Percentiles rank a stretch among this genome's conserved stretches.
Conservation (phyloP, 2,888 invertebrate genomes). For the Drosophila neutralis region DNA sequence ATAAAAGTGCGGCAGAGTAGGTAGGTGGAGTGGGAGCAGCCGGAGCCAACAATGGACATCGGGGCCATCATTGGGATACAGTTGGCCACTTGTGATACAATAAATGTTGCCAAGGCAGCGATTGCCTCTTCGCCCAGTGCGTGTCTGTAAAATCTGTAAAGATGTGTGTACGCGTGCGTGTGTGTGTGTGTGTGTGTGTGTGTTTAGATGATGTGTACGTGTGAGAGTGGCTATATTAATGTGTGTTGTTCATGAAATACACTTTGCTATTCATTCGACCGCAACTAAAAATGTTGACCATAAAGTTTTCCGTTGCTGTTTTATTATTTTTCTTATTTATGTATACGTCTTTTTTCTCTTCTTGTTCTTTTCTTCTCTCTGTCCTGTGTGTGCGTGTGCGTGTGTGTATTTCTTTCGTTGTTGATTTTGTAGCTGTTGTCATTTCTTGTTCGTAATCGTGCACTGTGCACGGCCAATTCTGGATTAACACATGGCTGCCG, state of each 20-base stretch:
- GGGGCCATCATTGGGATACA: slow-evolving; percentile 53
- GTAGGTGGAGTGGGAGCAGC: neutral
- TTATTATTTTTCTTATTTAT: slow-evolving; percentile 68
- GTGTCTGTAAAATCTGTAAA: slow-evolving; percentile 13
- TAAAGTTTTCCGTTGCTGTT: slow-evolving; percentile 66
- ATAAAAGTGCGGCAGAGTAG: slow-evolving; percentile 67
- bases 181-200: neutral
- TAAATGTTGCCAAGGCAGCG: slow-evolving; percentile 67
- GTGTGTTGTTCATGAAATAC: slow-evolving; percentile 70
- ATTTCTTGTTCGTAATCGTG: slow-evolving; percentile 26
- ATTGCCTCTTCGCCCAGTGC: slow-evolving; percentile 25
- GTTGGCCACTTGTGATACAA: slow-evolving; percentile 72
- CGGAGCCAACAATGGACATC: slow-evolving; percentile 53
- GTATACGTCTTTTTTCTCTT: slow-evolving; percentile 45
- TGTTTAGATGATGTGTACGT: slow-evolving; percentile 19
- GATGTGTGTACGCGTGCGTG: neutral
- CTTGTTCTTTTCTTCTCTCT: neutral
- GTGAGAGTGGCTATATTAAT: slow-evolving; percentile 53
- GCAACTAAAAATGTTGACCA: slow-evolving; percentile 80
- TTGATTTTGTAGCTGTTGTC: slow-evolving; percentile 28
- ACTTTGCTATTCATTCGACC: slow-evolving; percentile 79
- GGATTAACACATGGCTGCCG: slow-evolving; percentile 71
- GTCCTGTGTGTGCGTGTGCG: neutral
- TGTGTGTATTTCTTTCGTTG: slow-evolving; percentile 36
- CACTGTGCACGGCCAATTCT: slow-evolving; percentile 27